Conservation (phyloP, 1,140 invertebrate genomes). For the Eupristina koningsbergeri region DNA sequence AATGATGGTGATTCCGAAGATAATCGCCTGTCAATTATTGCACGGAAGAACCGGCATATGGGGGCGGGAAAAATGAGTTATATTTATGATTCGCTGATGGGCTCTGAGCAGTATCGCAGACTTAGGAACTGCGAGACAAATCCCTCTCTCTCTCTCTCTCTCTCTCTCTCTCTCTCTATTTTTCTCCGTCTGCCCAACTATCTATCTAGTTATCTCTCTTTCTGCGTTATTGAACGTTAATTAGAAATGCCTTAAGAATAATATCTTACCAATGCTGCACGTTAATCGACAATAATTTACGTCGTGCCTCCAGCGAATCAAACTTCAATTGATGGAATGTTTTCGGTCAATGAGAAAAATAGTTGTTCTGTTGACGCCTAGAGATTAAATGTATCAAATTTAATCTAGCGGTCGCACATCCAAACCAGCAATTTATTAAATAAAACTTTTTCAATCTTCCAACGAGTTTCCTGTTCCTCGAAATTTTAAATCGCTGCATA, state of each 20-base stretch:
- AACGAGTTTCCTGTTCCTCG: neutral
- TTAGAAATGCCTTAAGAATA: constrained; percentile 46
- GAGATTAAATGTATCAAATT: neutral
- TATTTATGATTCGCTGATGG: constrained; percentile 47
- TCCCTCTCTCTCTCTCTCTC: too few species aligned
- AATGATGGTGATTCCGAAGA: constrained; percentile 44
- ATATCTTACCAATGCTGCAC: constrained; percentile 19
- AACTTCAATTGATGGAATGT: neutral
- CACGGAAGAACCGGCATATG: neutral
- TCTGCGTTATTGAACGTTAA: constrained; percentile 42
- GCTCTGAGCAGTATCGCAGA: constrained; percentile 5
- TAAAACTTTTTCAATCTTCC: neutral
- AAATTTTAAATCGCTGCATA: too few species aligned
- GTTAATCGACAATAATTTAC: constrained; percentile 41
- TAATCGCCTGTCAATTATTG: constrained; percentile 49
- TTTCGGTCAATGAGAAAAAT: neutral
- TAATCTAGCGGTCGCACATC: neutral
- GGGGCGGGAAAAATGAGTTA: constrained; percentile 41
- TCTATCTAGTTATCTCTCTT: too few species aligned
- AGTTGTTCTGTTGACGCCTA: too few species aligned
- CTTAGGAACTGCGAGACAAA: constrained; percentile 22
- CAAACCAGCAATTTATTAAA: neutral
- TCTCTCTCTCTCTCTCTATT: too few species aligned
- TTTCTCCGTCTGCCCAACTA: too few species aligned
- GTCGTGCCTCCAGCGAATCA: neutral